Evolutionary conservation across 2,797 vertebrate species (phyloP).

Genomic region (Salmo trutta): DNA sequence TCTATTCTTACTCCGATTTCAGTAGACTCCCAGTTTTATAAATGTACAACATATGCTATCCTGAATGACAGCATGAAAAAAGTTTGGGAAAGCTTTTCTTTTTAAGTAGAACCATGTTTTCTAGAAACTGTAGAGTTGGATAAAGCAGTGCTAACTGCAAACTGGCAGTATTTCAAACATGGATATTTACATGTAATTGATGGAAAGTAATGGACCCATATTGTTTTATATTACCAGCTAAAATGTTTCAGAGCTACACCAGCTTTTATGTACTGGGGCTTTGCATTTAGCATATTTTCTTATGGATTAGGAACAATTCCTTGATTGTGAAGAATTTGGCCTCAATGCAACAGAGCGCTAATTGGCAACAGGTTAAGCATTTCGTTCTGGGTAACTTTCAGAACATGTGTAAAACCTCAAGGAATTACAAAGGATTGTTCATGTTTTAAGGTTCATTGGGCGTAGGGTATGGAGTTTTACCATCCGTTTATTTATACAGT

Average conservation of each 20-base stretch:
- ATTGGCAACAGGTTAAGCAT: constrained; percentile 60
- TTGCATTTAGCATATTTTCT: constrained; percentile 47
- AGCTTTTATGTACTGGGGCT: constrained; percentile 48
- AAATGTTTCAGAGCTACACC: constrained; percentile 33
- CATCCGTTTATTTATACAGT: constrained; percentile 28
- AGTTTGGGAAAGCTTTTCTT: not conserved
- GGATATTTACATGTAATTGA: constrained; percentile 44
- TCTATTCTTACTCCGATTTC: not conserved
- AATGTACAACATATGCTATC: not conserved
- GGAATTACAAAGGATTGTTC: constrained; percentile 36
- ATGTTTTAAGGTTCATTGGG: constrained; percentile 50
- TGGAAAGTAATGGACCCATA: constrained; percentile 39
- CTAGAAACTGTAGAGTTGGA: constrained; percentile 5
- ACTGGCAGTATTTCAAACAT: constrained; percentile 11
- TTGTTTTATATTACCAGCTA: constrained; percentile 47
- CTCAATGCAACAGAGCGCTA: constrained; percentile 28
- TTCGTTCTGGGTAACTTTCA: constrained; percentile 22
- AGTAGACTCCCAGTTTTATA: not conserved
- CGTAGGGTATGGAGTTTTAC: constrained; percentile 19
- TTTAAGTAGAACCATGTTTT: constrained; percentile 9
- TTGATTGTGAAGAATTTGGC: constrained; percentile 66
- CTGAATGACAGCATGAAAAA: not conserved
- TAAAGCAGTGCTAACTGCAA: constrained; percentile 15
- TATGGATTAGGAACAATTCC: constrained; percentile 43
- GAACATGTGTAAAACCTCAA: constrained; percentile 24